phyloP scores from a whole-genome alignment of 2,797 vertebrate genomes.

The Molossus molossus region DNA sequence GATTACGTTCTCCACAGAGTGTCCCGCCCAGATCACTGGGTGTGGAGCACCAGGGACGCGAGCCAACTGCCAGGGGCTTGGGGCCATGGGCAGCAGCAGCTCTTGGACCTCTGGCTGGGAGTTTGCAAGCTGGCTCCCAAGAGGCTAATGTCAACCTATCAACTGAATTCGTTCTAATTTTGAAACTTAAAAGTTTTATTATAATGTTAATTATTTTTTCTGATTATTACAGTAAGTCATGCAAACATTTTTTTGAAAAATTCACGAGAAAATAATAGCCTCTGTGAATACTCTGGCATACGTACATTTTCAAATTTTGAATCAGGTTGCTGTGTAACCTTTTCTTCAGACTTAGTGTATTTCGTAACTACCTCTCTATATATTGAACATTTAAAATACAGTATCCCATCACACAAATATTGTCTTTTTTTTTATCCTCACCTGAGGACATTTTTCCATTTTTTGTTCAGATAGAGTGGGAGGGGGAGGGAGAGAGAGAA shows the following conservation, averaged over 20 bases:
- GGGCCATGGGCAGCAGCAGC: not conserved
- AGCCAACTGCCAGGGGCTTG: too few relatives aligned
- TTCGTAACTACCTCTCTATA: not conserved
- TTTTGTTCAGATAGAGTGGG: too few relatives aligned
- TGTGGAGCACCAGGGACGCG: not conserved
- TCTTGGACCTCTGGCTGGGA: not conserved
- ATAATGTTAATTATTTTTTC: not conserved
- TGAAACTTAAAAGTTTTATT: not conserved
- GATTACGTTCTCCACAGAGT: fast-evolving
- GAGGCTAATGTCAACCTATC: constrained; percentile 1
- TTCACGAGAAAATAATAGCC: not conserved
- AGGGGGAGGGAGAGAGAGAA: too few relatives aligned
- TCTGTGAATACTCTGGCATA: not conserved
- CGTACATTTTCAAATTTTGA: not conserved
- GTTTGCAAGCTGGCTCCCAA: not conserved
- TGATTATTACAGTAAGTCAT: not conserved
- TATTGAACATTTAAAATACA: not conserved
- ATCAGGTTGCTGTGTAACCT: not conserved
- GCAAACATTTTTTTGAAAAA: not conserved
- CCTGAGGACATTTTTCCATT: too few relatives aligned
- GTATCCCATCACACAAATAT: not conserved
- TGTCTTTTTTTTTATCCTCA: not conserved
- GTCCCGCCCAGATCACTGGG: not conserved
- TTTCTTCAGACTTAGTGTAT: not conserved
- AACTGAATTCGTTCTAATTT: not conserved